Base-by-base conservation (phyloP, 1,140 invertebrate species). In the Zeugodacus cucurbitae region DNA sequence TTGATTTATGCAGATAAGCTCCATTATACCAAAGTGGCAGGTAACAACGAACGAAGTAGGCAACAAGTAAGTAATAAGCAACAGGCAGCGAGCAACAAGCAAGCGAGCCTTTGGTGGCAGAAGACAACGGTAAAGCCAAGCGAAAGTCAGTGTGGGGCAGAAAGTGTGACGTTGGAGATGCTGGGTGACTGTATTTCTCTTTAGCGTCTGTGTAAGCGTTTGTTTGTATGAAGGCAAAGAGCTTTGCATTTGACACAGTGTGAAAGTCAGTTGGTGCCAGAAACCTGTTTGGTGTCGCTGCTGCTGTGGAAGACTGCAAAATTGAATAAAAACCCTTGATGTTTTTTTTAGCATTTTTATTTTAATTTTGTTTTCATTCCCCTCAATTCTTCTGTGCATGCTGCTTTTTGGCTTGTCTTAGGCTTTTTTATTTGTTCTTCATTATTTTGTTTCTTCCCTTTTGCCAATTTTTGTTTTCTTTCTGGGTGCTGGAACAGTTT, bases 1-100 rank as follows among this genome's bases (percentile, higher is more conserved):
- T 91, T 91, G 90, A 91, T 91, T 91, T 91, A 91, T 91, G 90
- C 90, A 91, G 90, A 91, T 91, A 91, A 91, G 90, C 90, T 89
- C 90, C 90, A 91, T 91, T 90, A 91, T 91, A 88, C 89, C 90
- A 90, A 90, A 91, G 90, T 90, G 90, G 88, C 90, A 91, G 90
- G 86, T 82, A 88, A 90, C 59, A 87, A 67, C 87, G 20, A 57
- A 41, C 14, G 57, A 34, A 67, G 34, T 26, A 87, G 59, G 34
- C 59, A 87, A 58, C 41, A 26, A n/a, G 58, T 6, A 54, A 54
- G 48, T n/a, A 62, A 62, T n/a, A 82, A 44, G 67, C 67, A 67
- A 67, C 62, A 74, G 22, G 67, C 74, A 26, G 7, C 14, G 48
- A 44, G n/a, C 74, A 67, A 67, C 20, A 34, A 2, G 64, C 11